Base-by-base conservation (phyloP, 2,113 vertebrate genomes). In the Periophthalmus modestus region DNA sequence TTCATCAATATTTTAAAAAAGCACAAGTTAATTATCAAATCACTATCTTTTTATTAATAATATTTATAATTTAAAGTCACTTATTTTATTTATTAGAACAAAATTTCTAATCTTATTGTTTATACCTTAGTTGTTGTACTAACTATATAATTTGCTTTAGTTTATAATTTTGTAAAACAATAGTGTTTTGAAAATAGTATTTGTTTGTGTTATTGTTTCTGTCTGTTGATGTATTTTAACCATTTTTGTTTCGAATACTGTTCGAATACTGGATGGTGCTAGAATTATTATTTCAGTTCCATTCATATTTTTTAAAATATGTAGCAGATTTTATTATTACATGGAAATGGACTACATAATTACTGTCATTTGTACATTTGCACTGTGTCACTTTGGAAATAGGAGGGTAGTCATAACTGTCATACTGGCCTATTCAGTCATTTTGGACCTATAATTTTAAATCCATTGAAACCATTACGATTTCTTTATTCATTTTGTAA, bases 351-450 rank as follows among this genome's bases (percentile, higher is more conserved):
- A 69, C 34, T 1, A 15, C 69, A 52, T 46, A 71, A 34, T 34
- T 36, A 36, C 14, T 57, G 65, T 81, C 69, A 67, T 65, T 52
- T 68, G 73, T 67, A 55, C 69, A 48, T 87, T 85, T 88, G 89
- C 91, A 91, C 88, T 84, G 5, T 61, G 89, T 85, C 91, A 92
- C 91, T 92, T 91, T 92, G 71, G 79, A 70, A 33, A 55, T 59
- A 61, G 61, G 36, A 66, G 39, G 55, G n/a, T 19, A 52, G 52
- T 63, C 54, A 57, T 52, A 43, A 6, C 39, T 43, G 39, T 16
- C 50, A 28, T 59, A 15, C 58, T 46, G 66, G 57, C 57, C 57
- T 59, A 57, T 68, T 28, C 23, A 19, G 34, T 69, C 33, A 39
- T 75, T 73, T 23, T 71, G 65, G 0, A 59, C 77, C 61, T 0